Conservation (phyloP, 1,140 invertebrate genomes). For the Pseudomyrmex concolor region DNA sequence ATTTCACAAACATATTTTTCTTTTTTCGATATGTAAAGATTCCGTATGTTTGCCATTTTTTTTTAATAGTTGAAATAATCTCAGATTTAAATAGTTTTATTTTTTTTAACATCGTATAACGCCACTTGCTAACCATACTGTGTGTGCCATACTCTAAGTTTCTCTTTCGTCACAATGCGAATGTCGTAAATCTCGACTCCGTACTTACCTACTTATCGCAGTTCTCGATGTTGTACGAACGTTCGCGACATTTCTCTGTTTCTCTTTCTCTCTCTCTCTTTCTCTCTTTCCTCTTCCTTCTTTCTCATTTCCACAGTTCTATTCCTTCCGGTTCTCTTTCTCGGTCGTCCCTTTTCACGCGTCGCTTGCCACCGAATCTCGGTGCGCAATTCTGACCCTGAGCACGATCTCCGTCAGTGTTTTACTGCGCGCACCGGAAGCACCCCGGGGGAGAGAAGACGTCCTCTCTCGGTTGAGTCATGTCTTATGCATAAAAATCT, state of each 20-base stretch:
- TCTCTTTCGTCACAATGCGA: background rate
- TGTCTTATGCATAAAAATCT: slow-evolving; percentile 59
- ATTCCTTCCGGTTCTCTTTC: slow-evolving; percentile 16
- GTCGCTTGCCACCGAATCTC: slow-evolving; percentile 56
- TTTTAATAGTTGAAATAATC: too few relatives aligned
- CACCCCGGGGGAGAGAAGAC: slow-evolving; percentile 32
- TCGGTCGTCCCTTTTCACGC: slow-evolving; percentile 51
- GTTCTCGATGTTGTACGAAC: background rate
- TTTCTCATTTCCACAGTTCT: background rate
- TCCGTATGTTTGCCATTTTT: too few relatives aligned
- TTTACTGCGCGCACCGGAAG: slow-evolving; percentile 53
- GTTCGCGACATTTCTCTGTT: background rate
- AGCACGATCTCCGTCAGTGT: slow-evolving; percentile 57
- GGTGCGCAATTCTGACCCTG: slow-evolving; percentile 47
- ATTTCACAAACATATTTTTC: background rate
- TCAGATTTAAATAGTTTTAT: background rate
- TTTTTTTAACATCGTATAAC: background rate
- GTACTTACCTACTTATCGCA: slow-evolving; percentile 25
- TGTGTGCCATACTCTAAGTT: background rate
- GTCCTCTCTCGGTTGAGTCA: slow-evolving; percentile 38
- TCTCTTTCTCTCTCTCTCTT: slow-evolving; percentile 33
- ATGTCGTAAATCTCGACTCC: slow-evolving; percentile 26
- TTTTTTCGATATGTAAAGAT: background rate
- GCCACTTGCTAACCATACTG: background rate
- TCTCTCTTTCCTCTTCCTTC: background rate